Base-by-base conservation (phyloP, 2,888 invertebrate species). In the Sarcophaga subvicina region DNA sequence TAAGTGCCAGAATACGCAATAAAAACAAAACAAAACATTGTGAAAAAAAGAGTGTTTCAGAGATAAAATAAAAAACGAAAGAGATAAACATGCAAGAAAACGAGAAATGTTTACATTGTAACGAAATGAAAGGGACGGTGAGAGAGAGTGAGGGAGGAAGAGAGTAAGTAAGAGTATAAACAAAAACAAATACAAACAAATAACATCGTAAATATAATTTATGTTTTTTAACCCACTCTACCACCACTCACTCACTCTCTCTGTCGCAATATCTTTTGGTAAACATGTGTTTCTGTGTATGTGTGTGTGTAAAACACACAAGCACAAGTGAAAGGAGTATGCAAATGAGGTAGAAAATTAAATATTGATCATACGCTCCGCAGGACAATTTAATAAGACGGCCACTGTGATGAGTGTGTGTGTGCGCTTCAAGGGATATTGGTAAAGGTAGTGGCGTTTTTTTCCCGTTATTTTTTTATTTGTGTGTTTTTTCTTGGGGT, bases 341-440 rank as follows among this genome's bases (percentile, higher is more conserved):
- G 79, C n/a, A 81, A 87, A 82, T 82, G 79, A 87, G 25, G 79
- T 22, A 82, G 79, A 87, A 87, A 87, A 87, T 87, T 87, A 79
- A 87, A 82, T 85, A 80, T 76, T 77, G 71, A 85, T 85, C 76
- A 80, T 76, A 85, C 76, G 80, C 71, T 60, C 37, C 59, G n/a
- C 62, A 66, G 80, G 62, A 85, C 66, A 80, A 54, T 49, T 22
- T 62, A 80, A 72, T 76, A 71, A 66, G 47, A 75, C 63, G 25
- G 2, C 60, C 45, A 75, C 22, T 47, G 45, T 72, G 22, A 1
- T 22, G 4, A 11, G 27, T 25, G 17, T 8, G 11, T 25, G 14
- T 66, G 59, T 37, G 8, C 37, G 2, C 2, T 37, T 8, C 37
- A 37, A 37, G 10, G 37, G 37, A 37, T 37, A 2, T 37, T 37